A percentile compares a stretch with the other conserved stretches of the same genome.
These are phyloP conservation scores for Dione juno DNA, from an alignment of 2,888 invertebrate species.

Conservation along the genomic window DNA sequence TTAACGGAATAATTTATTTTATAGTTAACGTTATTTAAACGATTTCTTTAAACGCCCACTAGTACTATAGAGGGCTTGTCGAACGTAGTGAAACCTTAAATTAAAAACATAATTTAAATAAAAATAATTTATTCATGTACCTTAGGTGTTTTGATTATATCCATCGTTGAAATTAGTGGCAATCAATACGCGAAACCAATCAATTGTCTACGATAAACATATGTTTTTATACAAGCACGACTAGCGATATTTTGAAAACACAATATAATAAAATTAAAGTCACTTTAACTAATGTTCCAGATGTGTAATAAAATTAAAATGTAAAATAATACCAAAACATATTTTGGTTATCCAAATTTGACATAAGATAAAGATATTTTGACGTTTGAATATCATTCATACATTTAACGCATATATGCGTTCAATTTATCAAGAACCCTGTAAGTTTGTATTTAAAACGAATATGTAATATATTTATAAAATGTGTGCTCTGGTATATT, in stretches of 20 bases:
- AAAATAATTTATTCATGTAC: slow-evolving; percentile 53
- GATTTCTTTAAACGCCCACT: background rate
- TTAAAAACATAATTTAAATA: no score
- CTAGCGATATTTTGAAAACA: background rate
- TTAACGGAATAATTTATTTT: no score
- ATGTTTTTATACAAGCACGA: slow-evolving; percentile 20
- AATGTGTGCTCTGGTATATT: no score
- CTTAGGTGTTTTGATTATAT: slow-evolving; percentile 77
- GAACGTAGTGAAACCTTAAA: background rate
- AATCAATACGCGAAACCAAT: slow-evolving; percentile 60
- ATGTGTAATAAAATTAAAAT: background rate
- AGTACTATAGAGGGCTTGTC: background rate
- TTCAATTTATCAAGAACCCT: background rate
- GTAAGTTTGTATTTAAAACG: no score
- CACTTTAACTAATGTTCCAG: background rate
- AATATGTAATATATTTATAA: no score
- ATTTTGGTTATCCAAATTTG: slow-evolving; percentile 35
- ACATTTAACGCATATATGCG: background rate
- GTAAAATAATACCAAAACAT: slow-evolving; percentile 24
- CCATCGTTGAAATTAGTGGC: slow-evolving; percentile 62
- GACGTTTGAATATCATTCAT: slow-evolving; percentile 18
- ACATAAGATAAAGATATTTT: slow-evolving; percentile 32
- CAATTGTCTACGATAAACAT: slow-evolving; percentile 22
- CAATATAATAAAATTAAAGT: background rate
- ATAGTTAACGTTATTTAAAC: background rate